Base-by-base conservation (phyloP, 2,888 invertebrate genomes). In the Cantharis lateralis region DNA sequence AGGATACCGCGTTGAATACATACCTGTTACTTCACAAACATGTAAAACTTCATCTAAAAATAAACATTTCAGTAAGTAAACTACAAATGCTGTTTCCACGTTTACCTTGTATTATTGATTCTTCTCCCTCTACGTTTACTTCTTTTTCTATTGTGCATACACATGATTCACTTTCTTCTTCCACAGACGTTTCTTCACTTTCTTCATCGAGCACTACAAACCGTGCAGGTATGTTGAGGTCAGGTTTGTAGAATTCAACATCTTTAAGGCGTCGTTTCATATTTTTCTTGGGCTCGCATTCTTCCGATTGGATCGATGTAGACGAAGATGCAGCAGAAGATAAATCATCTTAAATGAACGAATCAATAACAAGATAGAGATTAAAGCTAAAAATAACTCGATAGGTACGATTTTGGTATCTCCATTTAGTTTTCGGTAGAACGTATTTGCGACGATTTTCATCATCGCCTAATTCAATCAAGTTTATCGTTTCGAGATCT, bases 351-450 rank as follows among this genome's bases (percentile, higher is more conserved):
- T 10, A 13, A 66, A 20, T 15, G 9, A 7, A 20, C 48, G 2
- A n/a, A n/a, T n/a, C 4, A 24, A n/a, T 64, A 11, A 11, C 13
- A 48, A 3, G 3, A 9, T 48, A 15, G 24, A 32, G 11, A 62
- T 61, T 11, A 15, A 4, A 32, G 26, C 61, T 62, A 7, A 48
- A 2, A 7, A 48, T n/a, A n/a, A 24, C 0, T 28, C 10, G 4
- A 16, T 20, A n/a, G n/a, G 15, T 75, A 78, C 78, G 72, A 48
- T 70, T 63, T 4, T 70, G 63, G 16, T 79, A 80, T 61, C 24
- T 77, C 70, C 83, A 83, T 10, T 72, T 15, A 72, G 79, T 81
- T 62, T 78, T 72, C 0, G 84, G 84, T 10, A 85, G 70, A 64
- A 81, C 78, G 72, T 81, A 85, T 69, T 79, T 72, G 63, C 79